Conservation (phyloP, 2,888 invertebrate genomes). For the Molanna angustata region DNA sequence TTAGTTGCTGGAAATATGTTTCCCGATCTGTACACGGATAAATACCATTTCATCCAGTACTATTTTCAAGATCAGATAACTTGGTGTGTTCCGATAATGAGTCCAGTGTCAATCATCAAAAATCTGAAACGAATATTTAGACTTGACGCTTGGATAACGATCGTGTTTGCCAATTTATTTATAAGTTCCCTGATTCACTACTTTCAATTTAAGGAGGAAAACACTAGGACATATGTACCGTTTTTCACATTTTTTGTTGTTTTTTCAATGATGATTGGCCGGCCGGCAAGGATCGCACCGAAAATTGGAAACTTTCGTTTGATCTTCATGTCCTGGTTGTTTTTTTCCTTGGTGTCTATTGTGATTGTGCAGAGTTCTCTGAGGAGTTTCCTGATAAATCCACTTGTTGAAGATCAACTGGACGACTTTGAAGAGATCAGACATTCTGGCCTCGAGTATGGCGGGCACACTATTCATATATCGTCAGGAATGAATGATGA, state of each 20-base stretch:
- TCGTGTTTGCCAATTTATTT: not conserved
- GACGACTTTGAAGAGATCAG: not conserved
- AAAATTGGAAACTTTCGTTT: not conserved
- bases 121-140: not conserved
- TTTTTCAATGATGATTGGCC: not conserved
- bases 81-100: constrained; percentile 1
- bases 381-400: constrained; percentile 1
- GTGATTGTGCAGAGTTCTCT: constrained; percentile 1
- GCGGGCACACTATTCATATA: constrained; percentile 41
- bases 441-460: not conserved
- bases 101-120: not conserved
- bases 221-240: no score
- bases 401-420: not conserved
- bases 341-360: not conserved
- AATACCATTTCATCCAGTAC: not conserved
- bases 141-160: not conserved
- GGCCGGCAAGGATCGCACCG: not conserved
- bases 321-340: constrained; percentile 4
- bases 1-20: constrained; percentile 6
- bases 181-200: not conserved
- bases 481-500: no score
- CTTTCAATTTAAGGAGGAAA: no score
- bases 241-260: not conserved
- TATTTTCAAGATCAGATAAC: not conserved
- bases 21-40: not conserved